Evolutionary conservation across 2,797 vertebrate genomes (phyloP), one percentile per base, ranked within the genome.

Genomic region (Megaceryle alcyon): DNA sequence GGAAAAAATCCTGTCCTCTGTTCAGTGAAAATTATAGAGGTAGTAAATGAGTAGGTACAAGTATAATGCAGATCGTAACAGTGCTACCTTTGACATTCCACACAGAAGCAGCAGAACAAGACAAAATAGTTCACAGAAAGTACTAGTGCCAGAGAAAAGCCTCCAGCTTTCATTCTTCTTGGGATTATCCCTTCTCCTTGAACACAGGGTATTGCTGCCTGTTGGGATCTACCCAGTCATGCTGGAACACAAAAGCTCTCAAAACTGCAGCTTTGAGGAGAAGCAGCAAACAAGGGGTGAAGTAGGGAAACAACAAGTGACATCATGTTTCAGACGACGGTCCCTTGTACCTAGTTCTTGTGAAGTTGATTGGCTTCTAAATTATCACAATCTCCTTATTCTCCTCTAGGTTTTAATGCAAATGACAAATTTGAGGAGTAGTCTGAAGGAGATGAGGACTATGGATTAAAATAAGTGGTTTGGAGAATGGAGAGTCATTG

Each of bases 1-100:
- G 6, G 5, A 2, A 54, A 4, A 0, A 22, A n/a, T 14, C 0
- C 21, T 20, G 4, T 61, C 6, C 14, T 61, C 23, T 41, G 9
- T 88, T 22, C 28, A 59, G 6, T 37, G 33, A 46, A 79, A 83
- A 61, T 76, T 11, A 61, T 0, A 33, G 21, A 78, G 73, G 16
- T 15, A 54, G 15, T 26, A 88, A 72, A 65, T 37, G 21, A 71
- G 10, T 66, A 75, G 18, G 26, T 35, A 41, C 12, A 91, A 87
- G 71, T 65, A 70, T 10, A 75, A 37, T 13, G 5, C 19, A 59
- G 70, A 29, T 26, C 3, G 6, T 69, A 73, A 70, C 12, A 78
- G 48, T 20, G 15, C 70, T 69, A 43, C 29, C 6, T 33, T 83
- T 81, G 61, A 88, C 21, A 15, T 87, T 92, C 19, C 21, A 37